These are phyloP conservation scores for Aulostomus chinensis DNA, from an alignment of 2,797 vertebrate species.

Conservation along the genomic window DNA sequence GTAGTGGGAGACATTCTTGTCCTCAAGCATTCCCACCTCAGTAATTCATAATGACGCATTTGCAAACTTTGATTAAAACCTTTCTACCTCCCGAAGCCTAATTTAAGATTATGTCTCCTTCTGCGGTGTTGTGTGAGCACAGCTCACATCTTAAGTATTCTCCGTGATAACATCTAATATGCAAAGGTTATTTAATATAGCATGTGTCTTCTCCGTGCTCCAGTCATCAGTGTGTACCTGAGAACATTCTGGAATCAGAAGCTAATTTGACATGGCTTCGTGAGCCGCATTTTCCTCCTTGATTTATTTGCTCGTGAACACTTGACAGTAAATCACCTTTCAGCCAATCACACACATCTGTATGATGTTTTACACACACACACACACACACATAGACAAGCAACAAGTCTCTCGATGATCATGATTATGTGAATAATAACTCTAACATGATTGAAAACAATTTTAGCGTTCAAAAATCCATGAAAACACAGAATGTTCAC, in stretches of 20 bases:
- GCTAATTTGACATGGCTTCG: slow-evolving; percentile 58
- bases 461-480: no score
- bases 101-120: slow-evolving; percentile 32
- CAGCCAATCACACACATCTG: no score
- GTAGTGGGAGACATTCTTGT: no score
- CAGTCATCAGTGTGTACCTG: slow-evolving; percentile 48
- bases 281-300: slow-evolving; percentile 60
- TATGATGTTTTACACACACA: slow-evolving; percentile 27
- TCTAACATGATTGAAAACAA: no score
- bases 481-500: no score
- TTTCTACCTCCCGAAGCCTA: slow-evolving; percentile 19
- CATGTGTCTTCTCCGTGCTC: slow-evolving; percentile 15
- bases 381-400: no score
- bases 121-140: slow-evolving; percentile 3
- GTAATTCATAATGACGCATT: slow-evolving; percentile 50
- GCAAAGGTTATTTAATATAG: slow-evolving; percentile 22
- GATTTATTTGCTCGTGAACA: slow-evolving; percentile 54
- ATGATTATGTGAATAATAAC: no score
- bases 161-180: slow-evolving; percentile 18
- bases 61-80: slow-evolving; percentile 46
- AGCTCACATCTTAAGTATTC: neutral
- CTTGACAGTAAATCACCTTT: slow-evolving; percentile 48
- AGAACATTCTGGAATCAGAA: slow-evolving; percentile 54
- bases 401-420: no score
- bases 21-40: no score